Evolutionary conservation across 1,140 invertebrate species (phyloP).

Genomic region (Scaptomyza pallida): DNA sequence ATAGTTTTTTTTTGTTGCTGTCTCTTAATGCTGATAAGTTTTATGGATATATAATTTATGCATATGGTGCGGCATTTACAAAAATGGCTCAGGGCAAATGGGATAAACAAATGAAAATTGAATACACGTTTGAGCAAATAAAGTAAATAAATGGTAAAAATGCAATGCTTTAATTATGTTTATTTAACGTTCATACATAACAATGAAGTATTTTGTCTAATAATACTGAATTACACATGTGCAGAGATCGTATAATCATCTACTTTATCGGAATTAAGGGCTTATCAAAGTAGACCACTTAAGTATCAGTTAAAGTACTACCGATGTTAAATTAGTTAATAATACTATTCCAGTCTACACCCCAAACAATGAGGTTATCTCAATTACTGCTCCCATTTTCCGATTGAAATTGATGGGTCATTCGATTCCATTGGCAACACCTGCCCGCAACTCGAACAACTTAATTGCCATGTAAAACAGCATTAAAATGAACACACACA

Average conservation of each 20-base stretch:
- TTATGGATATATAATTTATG: conserved; percentile 59
- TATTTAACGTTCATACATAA: conserved; percentile 25
- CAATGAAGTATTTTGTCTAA: background rate
- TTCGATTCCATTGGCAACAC: conserved; percentile 39
- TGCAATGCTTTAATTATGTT: conserved; percentile 41
- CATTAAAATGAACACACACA: conserved; percentile 45
- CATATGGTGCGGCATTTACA: conserved; percentile 43
- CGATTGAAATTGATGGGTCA: conserved; percentile 40
- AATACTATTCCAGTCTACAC: conserved; percentile 1
- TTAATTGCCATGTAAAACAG: conserved; percentile 76
- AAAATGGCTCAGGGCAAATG: conserved; percentile 18
- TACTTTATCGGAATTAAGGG: background rate
- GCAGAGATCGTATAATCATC: background rate
- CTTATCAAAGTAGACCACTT: background rate
- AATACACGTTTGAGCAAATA: conserved; percentile 52
- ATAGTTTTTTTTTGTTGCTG: conserved; percentile 6
- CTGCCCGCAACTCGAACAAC: conserved; percentile 48
- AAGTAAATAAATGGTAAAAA: conserved; percentile 50
- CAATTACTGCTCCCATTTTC: conserved; percentile 27
- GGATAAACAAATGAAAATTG: conserved; percentile 43
- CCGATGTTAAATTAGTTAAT: conserved; percentile 30
- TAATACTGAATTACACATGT: background rate
- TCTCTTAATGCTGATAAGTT: conserved; percentile 42
- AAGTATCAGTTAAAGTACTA: conserved; percentile 1
- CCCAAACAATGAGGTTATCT: conserved; percentile 8